Conservation (phyloP, 2,797 vertebrate genomes). For the Rhinella marina region DNA sequence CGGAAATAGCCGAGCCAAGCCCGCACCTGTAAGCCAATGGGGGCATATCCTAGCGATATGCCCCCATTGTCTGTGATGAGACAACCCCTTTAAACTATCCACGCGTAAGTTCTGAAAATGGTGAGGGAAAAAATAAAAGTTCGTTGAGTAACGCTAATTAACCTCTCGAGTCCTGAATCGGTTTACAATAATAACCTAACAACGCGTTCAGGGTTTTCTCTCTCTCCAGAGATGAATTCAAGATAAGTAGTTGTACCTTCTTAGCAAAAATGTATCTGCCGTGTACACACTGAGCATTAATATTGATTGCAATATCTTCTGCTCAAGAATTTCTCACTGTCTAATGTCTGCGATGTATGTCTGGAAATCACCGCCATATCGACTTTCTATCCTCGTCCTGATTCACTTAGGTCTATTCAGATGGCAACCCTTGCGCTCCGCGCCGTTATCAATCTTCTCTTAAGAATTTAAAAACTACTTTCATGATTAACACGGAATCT, state of each 20-base stretch:
- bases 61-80: no score
- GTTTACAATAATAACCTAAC: conserved; percentile 61
- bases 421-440: conserved; percentile 2
- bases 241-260: conserved; percentile 40
- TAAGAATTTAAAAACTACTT: conserved; percentile 12
- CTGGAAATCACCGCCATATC: conserved; percentile 46
- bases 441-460: conserved; percentile 28
- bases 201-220: not conserved
- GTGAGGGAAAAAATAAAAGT: not conserved
- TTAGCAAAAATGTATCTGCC: conserved; percentile 33
- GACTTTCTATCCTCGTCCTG: conserved; percentile 44
- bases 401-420: conserved; percentile 41
- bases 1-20: no score
- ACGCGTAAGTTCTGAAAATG: not conserved
- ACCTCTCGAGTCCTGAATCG: not conserved
- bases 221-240: conserved; percentile 9
- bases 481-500: not conserved
- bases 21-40: no score
- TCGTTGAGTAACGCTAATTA: not conserved
- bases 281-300: conserved; percentile 37
- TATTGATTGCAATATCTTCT: conserved; percentile 55
- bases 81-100: not conserved
- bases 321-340: conserved; percentile 39
- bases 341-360: conserved; percentile 24
- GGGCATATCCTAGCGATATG: no score